A percentile compares a stretch with the other conserved stretches of the same genome.
These are phyloP conservation scores for Pipistrellus nathusii DNA, from an alignment of 2,797 vertebrate genomes.

Conservation along the genomic window DNA sequence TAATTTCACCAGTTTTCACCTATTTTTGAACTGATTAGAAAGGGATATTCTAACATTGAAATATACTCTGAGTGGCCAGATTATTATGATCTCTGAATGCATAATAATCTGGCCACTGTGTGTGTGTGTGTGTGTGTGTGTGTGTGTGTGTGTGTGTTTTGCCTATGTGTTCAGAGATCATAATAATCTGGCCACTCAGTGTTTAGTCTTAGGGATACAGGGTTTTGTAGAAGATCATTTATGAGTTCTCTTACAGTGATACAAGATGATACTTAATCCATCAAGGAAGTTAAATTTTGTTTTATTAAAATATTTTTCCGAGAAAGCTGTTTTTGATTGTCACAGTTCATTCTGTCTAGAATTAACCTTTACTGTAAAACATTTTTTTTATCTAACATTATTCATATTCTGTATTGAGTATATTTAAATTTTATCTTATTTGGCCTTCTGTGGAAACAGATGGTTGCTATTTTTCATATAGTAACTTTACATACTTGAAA, in stretches of 20 bases:
- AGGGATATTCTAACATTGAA: conserved; percentile 30
- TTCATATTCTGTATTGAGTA: background rate
- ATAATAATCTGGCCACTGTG: too few species aligned
- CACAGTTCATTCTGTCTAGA: conserved; percentile 23
- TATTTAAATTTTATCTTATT: conserved; percentile 50
- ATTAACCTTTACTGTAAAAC: conserved; percentile 35
- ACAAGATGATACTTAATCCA: background rate
- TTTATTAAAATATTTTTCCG: conserved; percentile 50
- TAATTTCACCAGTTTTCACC: conserved; percentile 18
- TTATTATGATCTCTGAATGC: too few species aligned
- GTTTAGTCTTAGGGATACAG: background rate
- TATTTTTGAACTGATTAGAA: conserved; percentile 24
- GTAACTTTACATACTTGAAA: conserved; percentile 57
- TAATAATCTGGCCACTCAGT: too few species aligned
- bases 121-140: too few species aligned
- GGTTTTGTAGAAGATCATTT: conserved; percentile 23
- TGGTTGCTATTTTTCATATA: conserved; percentile 53
- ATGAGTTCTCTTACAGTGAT: background rate
- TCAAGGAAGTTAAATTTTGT: conserved; percentile 16
- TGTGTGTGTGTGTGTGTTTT: too few species aligned
- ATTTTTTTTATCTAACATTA: background rate
- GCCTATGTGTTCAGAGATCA: too few species aligned
- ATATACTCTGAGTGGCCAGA: background rate
- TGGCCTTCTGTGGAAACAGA: conserved; percentile 24
- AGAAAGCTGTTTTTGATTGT: conserved; percentile 43